Percentiles rank a stretch among this genome's conserved stretches.
Evolutionary conservation across 2,888 invertebrate genomes (phyloP).

Genomic region (Spisula subtruncata): DNA sequence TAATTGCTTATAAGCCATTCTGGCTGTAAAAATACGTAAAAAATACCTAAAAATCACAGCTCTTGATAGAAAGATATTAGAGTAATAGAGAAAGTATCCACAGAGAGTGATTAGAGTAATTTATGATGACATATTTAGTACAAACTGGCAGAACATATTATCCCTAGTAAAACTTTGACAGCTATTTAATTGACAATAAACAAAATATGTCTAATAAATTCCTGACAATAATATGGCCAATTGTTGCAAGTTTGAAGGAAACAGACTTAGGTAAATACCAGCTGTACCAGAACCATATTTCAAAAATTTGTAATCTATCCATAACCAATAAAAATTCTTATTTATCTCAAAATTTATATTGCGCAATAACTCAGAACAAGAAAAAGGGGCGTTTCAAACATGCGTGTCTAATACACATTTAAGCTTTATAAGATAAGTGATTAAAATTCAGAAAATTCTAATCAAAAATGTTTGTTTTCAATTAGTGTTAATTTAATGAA

Average conservation of each 20-base stretch:
- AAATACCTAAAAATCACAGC: background rate
- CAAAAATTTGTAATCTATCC: no score
- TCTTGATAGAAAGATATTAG: constrained; percentile 13
- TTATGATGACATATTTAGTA: constrained; percentile 15
- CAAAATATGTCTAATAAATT: background rate
- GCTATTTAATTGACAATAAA: constrained; percentile 17
- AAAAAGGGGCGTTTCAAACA: background rate
- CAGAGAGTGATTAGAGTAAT: background rate
- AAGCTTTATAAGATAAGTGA: constrained; percentile 9
- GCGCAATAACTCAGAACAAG: background rate
- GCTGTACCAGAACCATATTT: no score
- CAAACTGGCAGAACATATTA: background rate
- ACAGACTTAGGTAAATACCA: no score
- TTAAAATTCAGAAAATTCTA: constrained; percentile 1
- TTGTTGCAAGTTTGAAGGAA: no score
- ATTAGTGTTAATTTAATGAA: constrained; percentile 8
- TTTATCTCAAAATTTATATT: background rate
- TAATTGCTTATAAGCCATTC: background rate
- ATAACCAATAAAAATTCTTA: no score
- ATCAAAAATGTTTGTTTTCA: constrained; percentile 23
- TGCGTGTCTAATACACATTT: constrained; percentile 11
- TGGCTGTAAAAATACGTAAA: no score
- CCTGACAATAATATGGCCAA: no score
- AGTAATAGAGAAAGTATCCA: background rate
- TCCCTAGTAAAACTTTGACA: background rate